A percentile compares a stretch with the other conserved stretches of the same genome.
Evolutionary conservation across 2,113 vertebrate species (phyloP).

Genomic region (Clarias macrocephalus): DNA sequence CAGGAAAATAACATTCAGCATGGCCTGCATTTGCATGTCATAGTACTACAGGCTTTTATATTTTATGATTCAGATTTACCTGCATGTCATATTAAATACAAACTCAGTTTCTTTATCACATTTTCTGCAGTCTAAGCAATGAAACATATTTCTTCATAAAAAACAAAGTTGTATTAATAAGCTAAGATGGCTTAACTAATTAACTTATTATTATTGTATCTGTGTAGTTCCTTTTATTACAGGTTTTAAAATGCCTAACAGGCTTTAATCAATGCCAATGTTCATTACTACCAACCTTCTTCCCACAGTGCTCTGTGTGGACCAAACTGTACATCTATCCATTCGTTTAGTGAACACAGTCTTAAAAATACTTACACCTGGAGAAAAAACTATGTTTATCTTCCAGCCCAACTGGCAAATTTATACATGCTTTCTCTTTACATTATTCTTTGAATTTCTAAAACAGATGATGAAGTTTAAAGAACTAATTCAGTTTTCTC

Average conservation of each 20-base stretch:
- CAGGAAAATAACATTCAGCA: neutral
- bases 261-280: neutral
- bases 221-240: neutral
- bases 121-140: too few species aligned
- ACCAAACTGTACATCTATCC: neutral
- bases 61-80: neutral
- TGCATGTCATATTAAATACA: neutral
- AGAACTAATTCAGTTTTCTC: too few species aligned
- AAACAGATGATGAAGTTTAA: too few species aligned
- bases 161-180: neutral
- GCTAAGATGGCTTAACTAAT: neutral
- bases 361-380: neutral
- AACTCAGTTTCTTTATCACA: neutral
- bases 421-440: too few species aligned
- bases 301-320: neutral
- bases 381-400: neutral
- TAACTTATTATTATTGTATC: neutral
- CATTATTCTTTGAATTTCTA: too few species aligned
- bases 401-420: neutral
- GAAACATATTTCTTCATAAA: neutral
- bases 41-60: neutral
- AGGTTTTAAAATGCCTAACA: neutral
- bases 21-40: neutral
- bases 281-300: neutral
- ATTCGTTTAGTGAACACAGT: neutral